Base-by-base conservation (phyloP, 2,113 vertebrate species). In the Sclerurus mexicanus region DNA sequence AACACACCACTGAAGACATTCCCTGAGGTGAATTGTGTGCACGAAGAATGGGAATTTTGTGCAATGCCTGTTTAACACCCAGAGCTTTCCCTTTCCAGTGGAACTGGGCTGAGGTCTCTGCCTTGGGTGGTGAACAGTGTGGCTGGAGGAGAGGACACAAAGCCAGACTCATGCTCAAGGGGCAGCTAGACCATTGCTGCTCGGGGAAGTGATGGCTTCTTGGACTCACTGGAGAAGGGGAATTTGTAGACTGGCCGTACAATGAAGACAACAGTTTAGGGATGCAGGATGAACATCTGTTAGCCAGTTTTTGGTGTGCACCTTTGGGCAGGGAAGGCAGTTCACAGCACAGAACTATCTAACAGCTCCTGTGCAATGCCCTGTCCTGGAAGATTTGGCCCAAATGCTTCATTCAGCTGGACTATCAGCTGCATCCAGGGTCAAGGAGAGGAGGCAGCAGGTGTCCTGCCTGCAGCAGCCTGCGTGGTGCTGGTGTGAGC, bases 21-120 rank as follows among this genome's bases (percentile, higher is more conserved):
- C 24, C 9, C 20, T 58, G 31, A 12, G 23, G 13, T 14, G 1
- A 42, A 7, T 0, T 49, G 15, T 11, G 6, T 4, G 5, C 74
- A 40, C 3, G 27, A 71, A 71, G 10, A 14, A 12, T 6, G 23
- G 27, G n/a, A 66, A 55, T 85, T 72, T 28, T 22, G 3, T 87
- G 27, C 22, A 40, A 7, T 71, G 31, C 20, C 44, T 18, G 4
- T 22, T 73, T 59, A 50, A 63, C 6, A 33, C 15, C 10, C 7
- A 4, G 47, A 79, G 10, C 35, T 55, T 18, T 11, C 44, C 11
- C 11, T 50, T 67, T 62, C 30, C 42, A 42, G 18, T 44, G 19
- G 14, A 63, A 12, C 60, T 35, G 18, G 23, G 14, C 33, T 91
- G 11, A 49, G 62, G 31, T 28, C 6, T 92, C 62, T 63, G 5